These are phyloP conservation scores for Patagioenas fasciata DNA, from an alignment of 2,113 vertebrate species.

Conservation along the genomic window DNA sequence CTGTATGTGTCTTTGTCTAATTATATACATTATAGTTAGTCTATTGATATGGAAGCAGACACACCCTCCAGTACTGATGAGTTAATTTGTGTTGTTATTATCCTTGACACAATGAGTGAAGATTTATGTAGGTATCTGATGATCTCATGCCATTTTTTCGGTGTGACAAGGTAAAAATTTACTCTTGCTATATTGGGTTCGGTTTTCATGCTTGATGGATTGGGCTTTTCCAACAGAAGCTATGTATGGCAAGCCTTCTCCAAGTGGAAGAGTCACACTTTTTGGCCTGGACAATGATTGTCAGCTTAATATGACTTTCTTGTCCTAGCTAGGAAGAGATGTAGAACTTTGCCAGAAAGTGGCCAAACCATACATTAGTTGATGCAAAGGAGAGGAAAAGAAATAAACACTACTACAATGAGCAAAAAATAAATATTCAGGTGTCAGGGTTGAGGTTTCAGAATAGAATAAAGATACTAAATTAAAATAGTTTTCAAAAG, in stretches of 20 bases:
- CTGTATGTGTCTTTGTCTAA: background rate
- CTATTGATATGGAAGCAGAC: slow-evolving; percentile 46
- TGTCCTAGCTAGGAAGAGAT: background rate
- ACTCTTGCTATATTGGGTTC: slow-evolving; percentile 63
- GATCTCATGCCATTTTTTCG: slow-evolving; percentile 45
- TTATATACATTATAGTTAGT: slow-evolving; percentile 17
- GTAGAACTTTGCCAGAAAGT: background rate
- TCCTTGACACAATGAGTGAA: slow-evolving; percentile 52
- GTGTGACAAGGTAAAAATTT: slow-evolving; percentile 73
- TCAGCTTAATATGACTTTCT: background rate
- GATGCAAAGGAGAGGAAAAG: background rate
- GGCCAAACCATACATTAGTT: background rate
- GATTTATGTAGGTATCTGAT: slow-evolving; percentile 64
- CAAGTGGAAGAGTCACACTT: slow-evolving; percentile 41
- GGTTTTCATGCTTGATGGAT: slow-evolving; percentile 76
- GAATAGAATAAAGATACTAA: background rate
- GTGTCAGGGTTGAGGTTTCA: background rate
- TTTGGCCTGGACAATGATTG: slow-evolving; percentile 55
- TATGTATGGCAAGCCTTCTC: slow-evolving; percentile 58
- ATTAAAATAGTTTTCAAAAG: background rate
- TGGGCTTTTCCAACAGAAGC: slow-evolving; percentile 55
- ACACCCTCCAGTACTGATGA: slow-evolving; percentile 20
- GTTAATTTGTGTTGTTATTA: slow-evolving; percentile 55
- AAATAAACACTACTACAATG: background rate
- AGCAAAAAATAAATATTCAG: background rate